Evolutionary conservation across 1,140 invertebrate species (phyloP).

Genomic region (Cepaea nemoralis): DNA sequence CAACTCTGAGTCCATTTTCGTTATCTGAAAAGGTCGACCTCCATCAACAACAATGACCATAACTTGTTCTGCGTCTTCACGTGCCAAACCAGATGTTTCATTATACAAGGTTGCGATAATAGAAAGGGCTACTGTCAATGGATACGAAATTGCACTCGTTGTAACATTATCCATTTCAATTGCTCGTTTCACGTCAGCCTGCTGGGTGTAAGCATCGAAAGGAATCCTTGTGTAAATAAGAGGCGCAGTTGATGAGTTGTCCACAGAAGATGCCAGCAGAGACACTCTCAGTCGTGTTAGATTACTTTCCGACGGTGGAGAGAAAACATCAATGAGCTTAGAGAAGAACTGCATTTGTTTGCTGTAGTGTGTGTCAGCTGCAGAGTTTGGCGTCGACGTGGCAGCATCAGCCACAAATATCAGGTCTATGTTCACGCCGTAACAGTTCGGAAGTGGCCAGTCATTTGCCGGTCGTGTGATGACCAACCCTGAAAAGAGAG

Average conservation of each 20-base stretch:
- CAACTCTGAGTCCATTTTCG: not conserved
- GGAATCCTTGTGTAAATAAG: not conserved
- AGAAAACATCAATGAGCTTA: conserved; percentile 9
- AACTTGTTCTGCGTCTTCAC: not conserved
- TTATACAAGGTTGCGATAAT: not conserved
- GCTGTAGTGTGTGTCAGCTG: not conserved
- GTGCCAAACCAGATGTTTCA: not conserved
- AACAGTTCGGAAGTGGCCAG: conserved; percentile 7
- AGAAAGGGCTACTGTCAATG: not conserved
- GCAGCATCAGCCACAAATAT: conserved; percentile 4
- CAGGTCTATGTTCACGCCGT: not conserved
- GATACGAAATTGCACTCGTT: not conserved
- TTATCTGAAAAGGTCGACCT: conserved; percentile 11
- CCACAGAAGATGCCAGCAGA: not conserved
- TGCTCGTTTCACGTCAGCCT: not conserved
- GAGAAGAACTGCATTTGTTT: conserved; percentile 24
- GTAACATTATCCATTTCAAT: not conserved
- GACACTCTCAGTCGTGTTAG: conserved; percentile 2
- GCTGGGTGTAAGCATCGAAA: not conserved
- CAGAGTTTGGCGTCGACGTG: not conserved
- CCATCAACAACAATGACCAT: conserved; percentile 9
- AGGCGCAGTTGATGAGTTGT: not conserved
- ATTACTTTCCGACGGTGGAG: not conserved
- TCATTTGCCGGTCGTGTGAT: not conserved
- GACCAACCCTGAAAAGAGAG: not conserved